Base-by-base conservation (phyloP, 2,113 vertebrate species). In the Gallinago paraguaiae region DNA sequence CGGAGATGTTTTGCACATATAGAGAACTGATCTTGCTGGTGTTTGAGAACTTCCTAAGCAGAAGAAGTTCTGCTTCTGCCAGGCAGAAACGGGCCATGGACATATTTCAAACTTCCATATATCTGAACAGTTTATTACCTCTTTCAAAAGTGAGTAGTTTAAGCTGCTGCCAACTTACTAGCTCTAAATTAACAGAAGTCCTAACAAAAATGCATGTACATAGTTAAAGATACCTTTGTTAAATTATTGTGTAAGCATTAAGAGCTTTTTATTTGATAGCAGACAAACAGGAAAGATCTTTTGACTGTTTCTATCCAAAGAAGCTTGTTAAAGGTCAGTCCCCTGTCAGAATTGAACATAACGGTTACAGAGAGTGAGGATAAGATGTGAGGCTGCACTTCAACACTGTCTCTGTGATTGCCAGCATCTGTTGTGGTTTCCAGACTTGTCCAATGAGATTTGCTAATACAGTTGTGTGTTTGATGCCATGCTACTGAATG, bases 371-470 rank as follows among this genome's bases (percentile, higher is more conserved):
- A 59, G 81, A 22, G 60, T 93, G 57, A 80, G 46, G 80, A 61
- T 43, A 37, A 70, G 35, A 64, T 17, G 45, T 46, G 72, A 80
- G 37, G 54, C 86, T 89, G 68, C 59, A 48, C 94, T 96, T 82
- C 78, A 81, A 1, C 2, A 0, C 77, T 82, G 63, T 50, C 39
- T 82, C 46, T 92, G 70, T 74, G 93, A 92, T 65, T 93, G 90
- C 75, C 95, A 93, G 78, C 94, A 94, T 96, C 92, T 92, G 78
- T 53, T 93, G 78, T 92, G 95, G 60, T 96, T 95, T 97, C 84
- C 92, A 93, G 85, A 71, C 88, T 89, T 90, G 87, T 94, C 95
- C 95, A 89, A 51, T 46, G 41, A 96, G 74, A 85, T 96, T 95
- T 93, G 86, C 72, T 94, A 90, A 92, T 95, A 63, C 69, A 77